These are phyloP conservation scores for Drosophila sturtevanti DNA, from an alignment of 1,140 invertebrate genomes.

Conservation along the genomic window DNA sequence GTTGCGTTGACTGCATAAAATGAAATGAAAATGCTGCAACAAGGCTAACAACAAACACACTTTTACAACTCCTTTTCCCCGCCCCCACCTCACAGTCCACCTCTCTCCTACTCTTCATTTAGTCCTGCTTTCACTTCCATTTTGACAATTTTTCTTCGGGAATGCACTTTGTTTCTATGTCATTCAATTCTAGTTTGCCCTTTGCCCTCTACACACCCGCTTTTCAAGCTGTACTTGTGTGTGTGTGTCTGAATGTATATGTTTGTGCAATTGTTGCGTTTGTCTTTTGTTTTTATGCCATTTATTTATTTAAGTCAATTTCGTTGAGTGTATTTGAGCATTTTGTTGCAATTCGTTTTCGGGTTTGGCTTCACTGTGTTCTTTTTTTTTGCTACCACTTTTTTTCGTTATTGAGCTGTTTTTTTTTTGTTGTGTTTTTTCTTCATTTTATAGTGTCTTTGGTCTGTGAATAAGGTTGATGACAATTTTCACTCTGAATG, in stretches of 20 bases:
- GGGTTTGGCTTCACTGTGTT: constrained; percentile 34
- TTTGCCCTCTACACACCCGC: background rate
- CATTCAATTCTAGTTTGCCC: constrained; percentile 25
- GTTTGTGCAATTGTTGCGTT: background rate
- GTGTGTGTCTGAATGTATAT: too few species aligned
- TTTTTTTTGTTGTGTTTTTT: constrained; percentile 14
- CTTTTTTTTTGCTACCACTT: background rate
- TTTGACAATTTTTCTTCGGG: constrained; percentile 30
- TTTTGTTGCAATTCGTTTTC: constrained; percentile 77
- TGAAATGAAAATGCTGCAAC: constrained; percentile 68
- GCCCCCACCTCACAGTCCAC: background rate
- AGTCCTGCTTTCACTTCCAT: background rate
- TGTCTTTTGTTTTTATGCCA: constrained; percentile 70
- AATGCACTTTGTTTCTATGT: constrained; percentile 62
- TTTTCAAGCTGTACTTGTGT: constrained; percentile 39
- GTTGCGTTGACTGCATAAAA: constrained; percentile 30
- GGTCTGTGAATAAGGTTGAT: constrained; percentile 46
- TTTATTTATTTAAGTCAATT: constrained; percentile 81
- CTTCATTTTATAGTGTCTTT: constrained; percentile 43
- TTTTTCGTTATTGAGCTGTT: background rate
- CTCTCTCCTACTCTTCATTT: background rate
- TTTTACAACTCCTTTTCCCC: too few species aligned
- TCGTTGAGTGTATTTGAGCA: constrained; percentile 77
- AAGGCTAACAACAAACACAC: constrained; percentile 54
- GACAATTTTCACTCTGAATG: constrained; percentile 76